A percentile compares a stretch with the other conserved stretches of the same genome.
phyloP scores from a whole-genome alignment of 2,113 vertebrate species.

The Raja brachyura region DNA sequence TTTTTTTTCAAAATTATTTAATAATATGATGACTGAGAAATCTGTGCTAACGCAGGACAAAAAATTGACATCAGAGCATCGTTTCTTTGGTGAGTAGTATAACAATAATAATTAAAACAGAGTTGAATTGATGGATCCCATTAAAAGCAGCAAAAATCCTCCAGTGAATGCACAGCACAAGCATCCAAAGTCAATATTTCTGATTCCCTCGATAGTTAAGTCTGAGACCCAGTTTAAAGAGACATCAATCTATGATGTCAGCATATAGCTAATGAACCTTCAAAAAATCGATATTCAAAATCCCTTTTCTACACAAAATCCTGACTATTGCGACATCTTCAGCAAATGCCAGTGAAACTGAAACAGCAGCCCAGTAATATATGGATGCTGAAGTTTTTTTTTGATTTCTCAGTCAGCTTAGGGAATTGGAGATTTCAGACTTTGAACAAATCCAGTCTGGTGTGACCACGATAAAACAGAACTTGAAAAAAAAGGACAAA shows the following conservation, averaged over 20 bases:
- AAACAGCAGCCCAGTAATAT: neutral
- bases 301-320: constrained; percentile 48
- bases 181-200: constrained; percentile 61
- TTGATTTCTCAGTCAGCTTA: constrained; percentile 27
- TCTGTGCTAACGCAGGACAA: constrained; percentile 39
- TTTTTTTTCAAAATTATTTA: constrained; percentile 47
- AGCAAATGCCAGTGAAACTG: constrained; percentile 1
- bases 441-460: constrained; percentile 39
- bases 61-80: constrained; percentile 40
- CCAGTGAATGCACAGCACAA: constrained; percentile 56
- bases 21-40: constrained; percentile 45
- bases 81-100: constrained; percentile 47
- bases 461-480: constrained; percentile 10
- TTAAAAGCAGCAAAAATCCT: constrained; percentile 58
- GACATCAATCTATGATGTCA: constrained; percentile 77
- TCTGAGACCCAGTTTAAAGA: constrained; percentile 69
- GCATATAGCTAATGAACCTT: constrained; percentile 77
- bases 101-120: constrained; percentile 64
- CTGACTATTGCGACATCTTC: neutral
- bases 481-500: constrained; percentile 23
- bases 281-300: constrained; percentile 74
- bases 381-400: constrained; percentile 10
- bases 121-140: constrained; percentile 57
- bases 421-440: constrained; percentile 22
- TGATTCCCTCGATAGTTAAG: constrained; percentile 68